Conservation (phyloP, 2,797 vertebrate genomes). For the Adrianichthys oophorus region DNA sequence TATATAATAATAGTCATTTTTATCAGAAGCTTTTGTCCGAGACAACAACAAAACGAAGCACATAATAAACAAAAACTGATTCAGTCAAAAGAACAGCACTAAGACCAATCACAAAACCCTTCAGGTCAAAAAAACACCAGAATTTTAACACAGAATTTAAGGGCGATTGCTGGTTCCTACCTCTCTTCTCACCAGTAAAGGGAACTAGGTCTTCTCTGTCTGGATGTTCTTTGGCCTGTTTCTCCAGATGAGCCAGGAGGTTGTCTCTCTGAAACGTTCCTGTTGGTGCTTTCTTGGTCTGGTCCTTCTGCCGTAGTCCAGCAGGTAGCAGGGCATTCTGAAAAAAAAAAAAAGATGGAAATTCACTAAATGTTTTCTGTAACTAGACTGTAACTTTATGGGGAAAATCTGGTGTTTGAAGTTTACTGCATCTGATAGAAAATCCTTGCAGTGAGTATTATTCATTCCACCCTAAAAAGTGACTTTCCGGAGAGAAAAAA, state of each 20-base stretch:
- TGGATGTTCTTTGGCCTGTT: constrained; percentile 93
- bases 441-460: no score
- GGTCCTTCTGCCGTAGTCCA: constrained; percentile 93
- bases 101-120: no score
- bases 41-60: no score
- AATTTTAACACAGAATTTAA: no score
- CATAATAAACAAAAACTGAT: no score
- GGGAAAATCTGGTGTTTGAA: background rate
- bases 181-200: constrained; percentile 95
- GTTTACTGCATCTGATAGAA: no score
- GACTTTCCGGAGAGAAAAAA: no score
- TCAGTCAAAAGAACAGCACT: no score
- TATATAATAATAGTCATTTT: no score
- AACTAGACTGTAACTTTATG: background rate
- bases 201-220: constrained; percentile 95
- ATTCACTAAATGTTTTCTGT: background rate
- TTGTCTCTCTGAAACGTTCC: constrained; percentile 92
- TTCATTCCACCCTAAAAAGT: no score
- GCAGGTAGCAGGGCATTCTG: constrained; percentile 93
- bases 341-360: background rate
- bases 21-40: no score
- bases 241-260: constrained; percentile 94
- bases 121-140: no score
- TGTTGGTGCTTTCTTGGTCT: constrained; percentile 93
- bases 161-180: constrained; percentile 54